Conservation (phyloP, 1,140 invertebrate species). For the Battus philenor region DNA sequence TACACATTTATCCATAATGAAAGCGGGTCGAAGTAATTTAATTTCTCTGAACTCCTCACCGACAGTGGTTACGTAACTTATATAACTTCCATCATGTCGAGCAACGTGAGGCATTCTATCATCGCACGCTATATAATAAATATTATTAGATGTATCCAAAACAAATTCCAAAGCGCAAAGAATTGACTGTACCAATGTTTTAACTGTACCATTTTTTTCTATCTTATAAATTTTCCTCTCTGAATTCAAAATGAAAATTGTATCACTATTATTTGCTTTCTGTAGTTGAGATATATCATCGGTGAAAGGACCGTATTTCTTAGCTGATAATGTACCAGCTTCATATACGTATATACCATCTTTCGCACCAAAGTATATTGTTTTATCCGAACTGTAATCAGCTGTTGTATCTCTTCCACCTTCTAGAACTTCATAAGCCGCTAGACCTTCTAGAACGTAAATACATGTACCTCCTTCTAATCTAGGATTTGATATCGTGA, state of each 20-base stretch:
- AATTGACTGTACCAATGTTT: constrained; percentile 30
- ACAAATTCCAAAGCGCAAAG: constrained; percentile 49
- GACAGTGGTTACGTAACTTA: constrained; percentile 28
- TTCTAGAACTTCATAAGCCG: constrained; percentile 57
- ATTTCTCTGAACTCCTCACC: constrained; percentile 39
- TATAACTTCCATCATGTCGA: constrained; percentile 30
- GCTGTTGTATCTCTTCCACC: constrained; percentile 50
- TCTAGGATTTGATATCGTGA: constrained; percentile 42
- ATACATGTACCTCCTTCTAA: constrained; percentile 47
- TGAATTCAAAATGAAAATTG: constrained; percentile 41
- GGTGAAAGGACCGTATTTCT: constrained; percentile 41
- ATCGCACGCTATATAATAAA: constrained; percentile 48
- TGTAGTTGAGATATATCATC: constrained; percentile 57
- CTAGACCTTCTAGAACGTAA: constrained; percentile 53
- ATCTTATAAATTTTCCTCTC: constrained; percentile 43
- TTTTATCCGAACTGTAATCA: constrained; percentile 41
- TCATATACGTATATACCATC: constrained; percentile 54
- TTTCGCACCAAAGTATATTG: constrained; percentile 50
- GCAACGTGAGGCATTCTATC: constrained; percentile 38
- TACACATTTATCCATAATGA: constrained; percentile 49
- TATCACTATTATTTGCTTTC: constrained; percentile 48
- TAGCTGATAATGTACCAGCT: constrained; percentile 40
- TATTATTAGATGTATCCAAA: constrained; percentile 54
- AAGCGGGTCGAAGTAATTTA: constrained; percentile 45
- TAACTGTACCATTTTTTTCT: constrained; percentile 43